Base-by-base conservation (phyloP, 2,888 invertebrate species). In the Arge pagana region DNA sequence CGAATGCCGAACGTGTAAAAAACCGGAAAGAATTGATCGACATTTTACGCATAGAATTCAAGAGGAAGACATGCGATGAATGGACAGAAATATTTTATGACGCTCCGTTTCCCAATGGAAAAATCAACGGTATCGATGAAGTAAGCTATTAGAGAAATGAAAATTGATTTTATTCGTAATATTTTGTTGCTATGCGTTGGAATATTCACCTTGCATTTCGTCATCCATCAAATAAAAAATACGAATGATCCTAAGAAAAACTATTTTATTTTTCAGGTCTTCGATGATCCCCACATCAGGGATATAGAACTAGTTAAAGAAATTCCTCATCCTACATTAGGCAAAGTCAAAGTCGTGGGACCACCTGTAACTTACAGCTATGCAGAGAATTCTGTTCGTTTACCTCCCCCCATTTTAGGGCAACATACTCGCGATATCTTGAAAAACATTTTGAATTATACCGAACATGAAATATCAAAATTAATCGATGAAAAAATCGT, bases 371-470 rank as follows among this genome's bases (percentile, higher is more conserved):
- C 80, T 36, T 97, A 85, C 71, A 89, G 89, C 62, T 83, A 82
- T 43, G 86, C 87, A 0, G 82, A 83, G 1, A 92, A 93, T 69
- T 75, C 78, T 57, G 85, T 88, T 0, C 82, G 89, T 52, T 79
- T 79, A 2, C 83, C 93, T 0, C 96, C 97, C 0, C 97, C 97
- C 0, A 76, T 80, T 5, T 78, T 96, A 19, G 97, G 96, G 0
- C 85, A 97, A 71, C 96, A 98, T 68, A 96, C 97, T 0, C 79
- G 79, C 53, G 83, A 88, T 62, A 82, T 97, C 41, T 78, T 97
- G 30, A 74, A 77, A n/a, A 77, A 83, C 54, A 70, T 90, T 56
- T 77, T 93, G 35, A 82, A 84, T 1, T 90, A 87, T 66, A 78
- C 81, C 39, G 77, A 82, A 7, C 74, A 79, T 13, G 79, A 83